Base-by-base conservation (phyloP, 2,797 vertebrate genomes). In the Poecile montanus region DNA sequence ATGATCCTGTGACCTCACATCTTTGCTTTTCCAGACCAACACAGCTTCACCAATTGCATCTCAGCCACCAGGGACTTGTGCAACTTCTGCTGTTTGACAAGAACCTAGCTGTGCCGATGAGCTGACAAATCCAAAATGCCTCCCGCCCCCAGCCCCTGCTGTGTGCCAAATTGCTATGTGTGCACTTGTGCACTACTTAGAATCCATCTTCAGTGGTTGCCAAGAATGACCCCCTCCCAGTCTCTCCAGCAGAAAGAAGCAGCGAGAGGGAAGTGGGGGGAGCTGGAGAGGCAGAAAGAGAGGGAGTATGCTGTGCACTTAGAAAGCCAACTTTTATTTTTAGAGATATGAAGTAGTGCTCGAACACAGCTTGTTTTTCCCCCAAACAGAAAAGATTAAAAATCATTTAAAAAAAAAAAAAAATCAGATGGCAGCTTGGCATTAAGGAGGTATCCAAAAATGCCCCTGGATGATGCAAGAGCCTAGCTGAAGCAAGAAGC, bases 71-170 rank as follows among this genome's bases (percentile, higher is more conserved):
- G 95, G 86, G 85, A 93, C 74, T 81, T 74, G 83, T 85, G 85
- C 63, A 93, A 76, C 85, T 96, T 96, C 73, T 94, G 91, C 79
- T 86, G 73, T 70, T 93, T 96, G 94, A 94, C 91, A 96, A 83
- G 95, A 94, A 79, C 21, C 91, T 96, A 48, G 89, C 88, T 94
- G 94, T 94, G 94, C 80, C 30, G 21, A 95, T 26, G 89, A 95
- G 89, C 95, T 96, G 95, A 96, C 93, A 94, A 97, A 97, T 87
- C 90, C 95, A 95, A 93, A 95, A 86, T 93, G 85, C 85, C 85
- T 86, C 77, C 93, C 57, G 3, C 91, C 91, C 76, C 84, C 92
- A 65, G 92, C 42, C 74, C 93, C 94, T 87, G 95, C 95, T 95
- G 96, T 32, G 88, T 94, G 89, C 95, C 93, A 96, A 95, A 96